Percentiles rank a stretch among this genome's conserved stretches.
Evolutionary conservation across 2,797 vertebrate genomes (phyloP).

Genomic region (Hippoglossus hippoglossus): DNA sequence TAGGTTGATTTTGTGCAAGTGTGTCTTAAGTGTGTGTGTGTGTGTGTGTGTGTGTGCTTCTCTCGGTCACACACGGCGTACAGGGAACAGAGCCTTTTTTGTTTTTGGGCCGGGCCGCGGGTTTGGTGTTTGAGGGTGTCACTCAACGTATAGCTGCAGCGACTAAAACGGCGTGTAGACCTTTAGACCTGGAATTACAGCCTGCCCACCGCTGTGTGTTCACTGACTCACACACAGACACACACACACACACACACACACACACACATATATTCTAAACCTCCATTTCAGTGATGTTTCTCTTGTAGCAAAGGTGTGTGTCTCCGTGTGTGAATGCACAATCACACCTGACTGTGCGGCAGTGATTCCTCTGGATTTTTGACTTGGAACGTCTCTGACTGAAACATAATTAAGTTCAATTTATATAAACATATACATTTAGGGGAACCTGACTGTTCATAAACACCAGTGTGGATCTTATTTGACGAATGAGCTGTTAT

Average conservation of each 20-base stretch:
- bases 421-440: neutral
- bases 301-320: constrained; percentile 1
- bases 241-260: neutral
- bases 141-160: constrained; percentile 66
- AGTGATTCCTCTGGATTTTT: constrained; percentile 20
- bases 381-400: constrained; percentile 2
- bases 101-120: constrained; percentile 53
- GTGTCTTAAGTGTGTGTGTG: constrained; percentile 23
- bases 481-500: too few relatives aligned
- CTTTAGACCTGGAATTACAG: constrained; percentile 63
- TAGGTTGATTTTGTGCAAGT: constrained; percentile 48
- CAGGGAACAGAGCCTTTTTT: constrained; percentile 74
- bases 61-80: constrained; percentile 17
- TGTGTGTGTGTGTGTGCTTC: constrained; percentile 9
- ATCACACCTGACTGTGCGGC: constrained; percentile 14
- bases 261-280: neutral
- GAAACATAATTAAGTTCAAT: constrained; percentile 21
- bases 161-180: constrained; percentile 53
- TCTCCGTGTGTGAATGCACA: constrained; percentile 19
- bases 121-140: constrained; percentile 67
- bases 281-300: constrained; percentile 5
- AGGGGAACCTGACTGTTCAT: constrained; percentile 2
- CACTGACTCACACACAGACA: constrained; percentile 20
- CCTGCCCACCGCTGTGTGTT: constrained; percentile 22
- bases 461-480: neutral